phyloP scores from a whole-genome alignment of 2,888 invertebrate genomes.

The Auanema sp. region DNA sequence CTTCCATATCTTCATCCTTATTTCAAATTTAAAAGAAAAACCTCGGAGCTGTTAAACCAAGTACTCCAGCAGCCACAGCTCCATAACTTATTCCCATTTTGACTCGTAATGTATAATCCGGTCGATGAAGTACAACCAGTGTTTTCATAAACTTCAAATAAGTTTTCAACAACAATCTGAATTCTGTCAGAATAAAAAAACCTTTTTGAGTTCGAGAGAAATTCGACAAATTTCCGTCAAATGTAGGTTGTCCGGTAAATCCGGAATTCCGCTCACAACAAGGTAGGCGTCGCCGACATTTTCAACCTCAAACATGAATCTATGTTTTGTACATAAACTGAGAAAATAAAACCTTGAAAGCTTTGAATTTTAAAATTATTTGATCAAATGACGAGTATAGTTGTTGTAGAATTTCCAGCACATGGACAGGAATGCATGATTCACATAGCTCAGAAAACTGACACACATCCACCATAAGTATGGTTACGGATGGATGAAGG shows the following conservation, averaged over 20 bases:
- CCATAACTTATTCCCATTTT: conserved; percentile 43
- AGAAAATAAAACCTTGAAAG: conserved; percentile 33
- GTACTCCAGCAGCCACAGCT: conserved; percentile 42
- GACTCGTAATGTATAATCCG: conserved; percentile 27
- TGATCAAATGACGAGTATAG: conserved; percentile 45
- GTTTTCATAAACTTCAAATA: conserved; percentile 27
- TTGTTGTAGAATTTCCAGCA: conserved; percentile 42
- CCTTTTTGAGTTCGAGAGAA: conserved; percentile 33
- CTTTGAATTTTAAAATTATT: conserved; percentile 36
- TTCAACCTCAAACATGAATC: conserved; percentile 26
- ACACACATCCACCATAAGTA: conserved; percentile 45
- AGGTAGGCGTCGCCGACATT: conserved; percentile 49
- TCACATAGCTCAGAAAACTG: conserved; percentile 44
- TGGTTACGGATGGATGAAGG: conserved; percentile 36
- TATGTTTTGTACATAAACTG: conserved; percentile 1
- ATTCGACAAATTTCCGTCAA: conserved; percentile 35
- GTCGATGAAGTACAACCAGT: conserved; percentile 37
- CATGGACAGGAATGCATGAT: conserved; percentile 45
- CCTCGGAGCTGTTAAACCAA: conserved; percentile 45
- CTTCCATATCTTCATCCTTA: not conserved
- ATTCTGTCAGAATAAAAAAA: conserved; percentile 9
- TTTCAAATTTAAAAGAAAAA: conserved; percentile 6
- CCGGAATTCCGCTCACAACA: conserved; percentile 43
- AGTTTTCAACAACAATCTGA: conserved; percentile 2
- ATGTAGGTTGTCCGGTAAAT: conserved; percentile 30